Conservation (phyloP, 2,888 invertebrate species). For the Cephus sareptanus region DNA sequence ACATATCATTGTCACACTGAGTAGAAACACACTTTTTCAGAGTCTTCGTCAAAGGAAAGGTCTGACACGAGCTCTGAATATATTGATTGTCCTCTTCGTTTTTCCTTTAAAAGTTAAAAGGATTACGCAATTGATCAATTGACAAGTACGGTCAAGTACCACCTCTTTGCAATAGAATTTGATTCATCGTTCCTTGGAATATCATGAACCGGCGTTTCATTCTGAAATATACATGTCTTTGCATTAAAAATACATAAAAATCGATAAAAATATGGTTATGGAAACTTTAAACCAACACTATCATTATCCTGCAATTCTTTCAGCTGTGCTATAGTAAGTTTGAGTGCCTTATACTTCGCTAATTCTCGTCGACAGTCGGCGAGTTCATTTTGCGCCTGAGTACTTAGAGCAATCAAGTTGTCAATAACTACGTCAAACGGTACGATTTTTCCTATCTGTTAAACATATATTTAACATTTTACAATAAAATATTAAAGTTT, state of each 20-base stretch:
- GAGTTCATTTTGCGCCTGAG: constrained; percentile 46
- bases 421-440: constrained; percentile 48
- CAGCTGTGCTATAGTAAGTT: constrained; percentile 46
- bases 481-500: background rate
- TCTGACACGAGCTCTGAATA: background rate
- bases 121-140: background rate
- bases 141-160: background rate
- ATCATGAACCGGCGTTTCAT: background rate
- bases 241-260: background rate
- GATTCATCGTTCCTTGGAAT: background rate
- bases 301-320: background rate
- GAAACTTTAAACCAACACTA: background rate
- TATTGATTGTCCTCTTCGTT: background rate
- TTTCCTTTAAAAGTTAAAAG: background rate
- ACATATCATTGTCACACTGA: background rate
- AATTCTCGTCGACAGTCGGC: constrained; percentile 39
- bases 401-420: constrained; percentile 46
- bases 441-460: constrained; percentile 35
- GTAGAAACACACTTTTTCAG: background rate
- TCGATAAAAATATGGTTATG: background rate
- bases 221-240: background rate
- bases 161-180: background rate
- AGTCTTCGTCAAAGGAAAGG: background rate
- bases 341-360: constrained; percentile 45
- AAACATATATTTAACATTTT: background rate